Conservation (phyloP, 1,140 invertebrate genomes). For the Apis mellifera region DNA sequence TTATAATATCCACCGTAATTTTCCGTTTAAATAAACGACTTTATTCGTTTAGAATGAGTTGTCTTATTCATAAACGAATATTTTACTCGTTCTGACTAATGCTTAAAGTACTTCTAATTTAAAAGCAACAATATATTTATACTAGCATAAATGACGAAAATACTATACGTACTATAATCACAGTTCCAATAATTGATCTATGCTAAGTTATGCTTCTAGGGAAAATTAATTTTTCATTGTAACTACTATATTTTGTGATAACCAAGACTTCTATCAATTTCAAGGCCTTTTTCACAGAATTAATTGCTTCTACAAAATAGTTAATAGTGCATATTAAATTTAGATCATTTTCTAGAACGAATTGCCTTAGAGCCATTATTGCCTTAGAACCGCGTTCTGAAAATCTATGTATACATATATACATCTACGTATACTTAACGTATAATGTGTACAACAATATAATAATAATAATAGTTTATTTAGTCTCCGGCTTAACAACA, state of each 20-base stretch:
- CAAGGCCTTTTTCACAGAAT: constrained; percentile 37
- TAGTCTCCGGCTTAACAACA: no score
- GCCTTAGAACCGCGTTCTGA: background rate
- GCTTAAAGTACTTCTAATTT: background rate
- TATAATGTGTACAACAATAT: background rate
- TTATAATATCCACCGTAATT: background rate
- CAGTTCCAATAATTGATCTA: background rate
- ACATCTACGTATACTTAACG: background rate
- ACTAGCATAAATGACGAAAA: background rate
- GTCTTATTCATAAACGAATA: background rate
- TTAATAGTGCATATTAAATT: constrained; percentile 24
- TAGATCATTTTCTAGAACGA: constrained; percentile 34
- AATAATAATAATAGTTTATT: no score
- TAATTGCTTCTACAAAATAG: constrained; percentile 18
- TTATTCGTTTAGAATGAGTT: background rate
- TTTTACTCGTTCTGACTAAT: background rate
- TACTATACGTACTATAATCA: background rate
- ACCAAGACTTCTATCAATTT: background rate
- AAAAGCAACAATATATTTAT: background rate
- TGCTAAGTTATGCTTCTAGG: background rate
- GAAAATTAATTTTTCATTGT: constrained; percentile 20
- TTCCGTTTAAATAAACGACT: background rate
- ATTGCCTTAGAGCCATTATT: background rate
- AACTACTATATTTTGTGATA: background rate
- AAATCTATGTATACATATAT: background rate